phyloP scores from a whole-genome alignment of 1,140 invertebrate genomes.

The Trichomalopsis sarcophagae region DNA sequence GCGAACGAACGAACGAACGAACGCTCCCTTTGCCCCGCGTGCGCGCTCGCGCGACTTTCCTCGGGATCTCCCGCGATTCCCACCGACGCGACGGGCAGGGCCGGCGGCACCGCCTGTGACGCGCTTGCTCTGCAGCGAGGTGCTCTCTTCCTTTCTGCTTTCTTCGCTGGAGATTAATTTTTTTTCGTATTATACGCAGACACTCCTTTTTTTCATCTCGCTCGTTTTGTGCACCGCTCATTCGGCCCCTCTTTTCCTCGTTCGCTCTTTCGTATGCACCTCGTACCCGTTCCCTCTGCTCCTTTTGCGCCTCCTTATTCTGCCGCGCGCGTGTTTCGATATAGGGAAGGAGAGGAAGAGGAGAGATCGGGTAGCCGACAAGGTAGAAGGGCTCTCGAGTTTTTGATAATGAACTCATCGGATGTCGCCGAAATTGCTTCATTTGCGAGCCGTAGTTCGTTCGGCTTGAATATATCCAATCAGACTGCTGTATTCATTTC shows the following conservation, averaged over 20 bases:
- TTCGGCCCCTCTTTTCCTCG: slow-evolving; percentile 10
- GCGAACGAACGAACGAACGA: background rate
- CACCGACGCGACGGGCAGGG: background rate
- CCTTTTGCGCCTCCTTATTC: slow-evolving; percentile 22
- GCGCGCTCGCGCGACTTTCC: slow-evolving; percentile 34
- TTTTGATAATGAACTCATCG: slow-evolving; percentile 1
- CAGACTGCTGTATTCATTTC: background rate
- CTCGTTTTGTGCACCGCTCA: slow-evolving; percentile 41
- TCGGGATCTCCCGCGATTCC: slow-evolving; percentile 8
- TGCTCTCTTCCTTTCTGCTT: background rate
- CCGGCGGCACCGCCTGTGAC: background rate
- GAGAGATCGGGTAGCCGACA: background rate
- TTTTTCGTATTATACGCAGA: background rate
- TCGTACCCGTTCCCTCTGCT: background rate
- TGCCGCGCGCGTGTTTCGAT: slow-evolving; percentile 18
- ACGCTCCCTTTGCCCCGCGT: slow-evolving; percentile 34
- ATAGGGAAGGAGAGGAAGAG: background rate
- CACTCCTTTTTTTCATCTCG: background rate
- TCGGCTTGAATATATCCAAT: background rate
- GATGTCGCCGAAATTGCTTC: background rate
- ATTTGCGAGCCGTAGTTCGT: background rate
- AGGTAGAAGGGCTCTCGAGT: background rate
- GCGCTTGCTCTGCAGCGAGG: background rate
- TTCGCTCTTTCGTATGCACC: background rate
- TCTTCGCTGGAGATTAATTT: background rate